Evolutionary conservation across 2,113 vertebrate genomes (phyloP), one percentile per base, ranked within the genome.

Genomic region (Muscicapa adusta): DNA sequence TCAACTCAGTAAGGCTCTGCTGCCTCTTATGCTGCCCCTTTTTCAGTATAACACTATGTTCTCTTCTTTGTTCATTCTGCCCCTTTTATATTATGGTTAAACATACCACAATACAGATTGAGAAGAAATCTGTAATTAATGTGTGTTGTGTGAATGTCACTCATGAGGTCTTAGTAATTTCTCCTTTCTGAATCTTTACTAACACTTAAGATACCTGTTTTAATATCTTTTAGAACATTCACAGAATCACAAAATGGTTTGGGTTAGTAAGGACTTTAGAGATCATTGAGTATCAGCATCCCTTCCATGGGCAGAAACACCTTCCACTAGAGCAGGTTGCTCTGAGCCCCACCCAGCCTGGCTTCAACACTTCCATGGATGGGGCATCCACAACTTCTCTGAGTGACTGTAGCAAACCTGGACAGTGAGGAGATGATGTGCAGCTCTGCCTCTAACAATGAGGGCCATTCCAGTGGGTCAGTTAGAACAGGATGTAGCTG

Each of bases 91-190:
- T 87, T 47, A 45, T 23, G 16, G 40, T 90, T 91, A 95, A 78
- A 87, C 36, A 83, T 63, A 34, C 6, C 70, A 93, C 95, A 87
- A 95, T 96, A 89, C 72, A 73, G 77, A 62, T 42, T 89, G 95
- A 94, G 65, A 95, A 87, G 71, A 95, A 89, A 95, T 96, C 80
- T 93, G 74, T 95, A 94, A 96, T 95, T 96, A 89, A 96, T 96
- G 31, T 62, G 33, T 93, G 89, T 92, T 71, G 57, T 82, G 57
- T 73, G 71, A 94, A 79, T 75, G 53, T 40, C 83, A 29, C 67
- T 78, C 70, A 31, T 86, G 45, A 85, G 14, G 28, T 81, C 70
- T 92, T 62, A 51, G 48, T 78, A 26, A 47, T 79, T 88, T 92
- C 36, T 82, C 50, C 24, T 82, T 38, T 88, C 62, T 31, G 47